Percentiles rank a stretch among this genome's conserved stretches.
These are phyloP conservation scores for Creontiades dilutus DNA, from an alignment of 2,888 invertebrate species.

Conservation along the genomic window DNA sequence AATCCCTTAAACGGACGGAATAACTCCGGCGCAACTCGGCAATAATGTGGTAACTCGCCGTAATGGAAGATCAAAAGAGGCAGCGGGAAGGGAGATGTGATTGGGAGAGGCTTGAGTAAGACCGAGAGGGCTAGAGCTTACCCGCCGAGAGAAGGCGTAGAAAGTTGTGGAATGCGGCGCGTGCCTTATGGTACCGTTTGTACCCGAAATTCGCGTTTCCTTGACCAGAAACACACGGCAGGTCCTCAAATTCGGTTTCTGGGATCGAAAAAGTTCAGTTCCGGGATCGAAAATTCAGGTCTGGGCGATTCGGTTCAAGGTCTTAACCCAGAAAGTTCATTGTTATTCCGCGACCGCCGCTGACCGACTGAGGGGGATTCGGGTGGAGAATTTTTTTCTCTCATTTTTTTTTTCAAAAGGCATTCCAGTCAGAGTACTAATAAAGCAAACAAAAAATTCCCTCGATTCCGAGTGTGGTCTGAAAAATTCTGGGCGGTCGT, in stretches of 20 bases:
- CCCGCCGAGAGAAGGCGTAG: slow-evolving; percentile 38
- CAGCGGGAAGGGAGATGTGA: slow-evolving; percentile 50
- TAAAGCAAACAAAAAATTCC: not conserved
- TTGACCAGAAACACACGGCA: not conserved
- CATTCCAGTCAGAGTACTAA: not conserved
- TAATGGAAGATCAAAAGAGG: slow-evolving; percentile 37
- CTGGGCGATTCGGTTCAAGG: not conserved
- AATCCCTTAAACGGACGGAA: slow-evolving; percentile 26
- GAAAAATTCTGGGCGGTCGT: not conserved
- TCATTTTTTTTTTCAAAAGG: too few species aligned
- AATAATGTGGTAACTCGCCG: slow-evolving; percentile 28
- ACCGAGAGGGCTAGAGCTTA: not conserved
- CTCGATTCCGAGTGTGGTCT: not conserved
- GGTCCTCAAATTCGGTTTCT: not conserved
- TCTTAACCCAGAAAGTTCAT: not conserved
- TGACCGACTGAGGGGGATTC: slow-evolving; percentile 5
- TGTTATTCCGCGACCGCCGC: not conserved
- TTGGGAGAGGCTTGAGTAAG: slow-evolving; percentile 56
- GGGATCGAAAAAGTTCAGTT: not conserved
- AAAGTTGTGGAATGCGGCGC: slow-evolving; percentile 65
- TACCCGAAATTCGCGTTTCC: slow-evolving; percentile 3
- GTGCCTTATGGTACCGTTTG: slow-evolving; percentile 63
- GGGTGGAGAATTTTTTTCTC: not conserved
- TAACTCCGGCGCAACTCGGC: not conserved
- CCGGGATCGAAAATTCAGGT: not conserved